A percentile compares a stretch with the other conserved stretches of the same genome.
Evolutionary conservation across 2,113 vertebrate genomes (phyloP).

Genomic region (Phylloscopus trochilus): DNA sequence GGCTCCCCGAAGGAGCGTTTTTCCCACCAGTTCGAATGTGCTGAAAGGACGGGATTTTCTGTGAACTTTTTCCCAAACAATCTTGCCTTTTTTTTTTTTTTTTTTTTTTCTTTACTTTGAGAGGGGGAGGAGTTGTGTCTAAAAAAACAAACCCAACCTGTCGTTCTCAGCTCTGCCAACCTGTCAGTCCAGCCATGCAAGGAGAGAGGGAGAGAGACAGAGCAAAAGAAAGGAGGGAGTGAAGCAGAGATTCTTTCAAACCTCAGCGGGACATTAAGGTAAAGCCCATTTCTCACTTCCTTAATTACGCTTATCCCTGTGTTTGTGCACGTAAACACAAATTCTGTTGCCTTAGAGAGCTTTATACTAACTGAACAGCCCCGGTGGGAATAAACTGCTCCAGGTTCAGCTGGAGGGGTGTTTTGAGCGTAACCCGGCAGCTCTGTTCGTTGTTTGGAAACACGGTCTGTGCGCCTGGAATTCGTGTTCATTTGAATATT

Average conservation of each 20-base stretch:
- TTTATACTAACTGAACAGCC: neutral
- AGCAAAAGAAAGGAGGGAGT: conserved; percentile 30
- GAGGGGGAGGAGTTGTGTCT: conserved; percentile 66
- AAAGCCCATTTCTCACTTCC: conserved; percentile 25
- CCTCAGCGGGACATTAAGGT: conserved; percentile 30
- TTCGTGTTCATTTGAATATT: neutral
- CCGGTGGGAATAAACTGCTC: neutral
- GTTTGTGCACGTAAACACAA: neutral
- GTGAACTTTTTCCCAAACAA: conserved; percentile 38
- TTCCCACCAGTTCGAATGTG: neutral
- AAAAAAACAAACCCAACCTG: conserved; percentile 70
- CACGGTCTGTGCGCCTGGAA: neutral
- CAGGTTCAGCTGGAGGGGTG: neutral
- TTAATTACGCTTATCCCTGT: neutral
- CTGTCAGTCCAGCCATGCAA: conserved; percentile 68
- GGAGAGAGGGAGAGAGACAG: conserved; percentile 46
- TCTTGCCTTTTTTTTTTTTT: neutral
- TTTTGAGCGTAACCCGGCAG: neutral
- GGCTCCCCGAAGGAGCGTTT: neutral
- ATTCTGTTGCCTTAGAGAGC: neutral
- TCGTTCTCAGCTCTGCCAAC: conserved; percentile 60
- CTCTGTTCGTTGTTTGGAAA: neutral
- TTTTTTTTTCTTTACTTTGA: neutral
- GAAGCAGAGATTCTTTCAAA: conserved; percentile 24
- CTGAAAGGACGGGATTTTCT: conserved; percentile 56